phyloP scores from a whole-genome alignment of 2,797 vertebrate species.

The Avahi laniger region DNA sequence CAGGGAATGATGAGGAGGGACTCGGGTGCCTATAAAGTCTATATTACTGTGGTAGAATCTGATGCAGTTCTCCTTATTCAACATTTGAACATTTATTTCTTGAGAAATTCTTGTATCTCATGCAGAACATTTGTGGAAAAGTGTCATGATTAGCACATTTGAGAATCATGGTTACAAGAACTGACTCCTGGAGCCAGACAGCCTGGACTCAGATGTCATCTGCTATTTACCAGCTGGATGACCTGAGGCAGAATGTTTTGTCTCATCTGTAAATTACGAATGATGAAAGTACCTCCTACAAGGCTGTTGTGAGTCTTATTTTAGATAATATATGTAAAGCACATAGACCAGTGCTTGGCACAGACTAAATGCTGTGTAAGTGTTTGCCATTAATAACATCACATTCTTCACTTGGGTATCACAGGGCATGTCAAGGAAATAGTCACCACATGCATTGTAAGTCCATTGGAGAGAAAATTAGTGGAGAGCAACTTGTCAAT shows the following conservation, averaged over 20 bases:
- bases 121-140: background rate
- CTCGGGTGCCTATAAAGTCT: background rate
- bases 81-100: background rate
- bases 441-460: background rate
- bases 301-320: background rate
- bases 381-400: constrained; percentile 50
- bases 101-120: background rate
- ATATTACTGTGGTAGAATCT: background rate
- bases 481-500: background rate
- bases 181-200: background rate
- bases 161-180: background rate
- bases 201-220: background rate
- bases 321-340: constrained; percentile 45
- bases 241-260: background rate
- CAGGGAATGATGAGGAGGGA: background rate
- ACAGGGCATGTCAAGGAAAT: constrained; percentile 11
- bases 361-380: background rate
- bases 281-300: background rate
- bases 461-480: background rate
- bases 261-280: background rate
- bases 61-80: background rate
- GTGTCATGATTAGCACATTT: background rate
- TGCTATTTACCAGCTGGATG: constrained; percentile 8
- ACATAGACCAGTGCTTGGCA: background rate
- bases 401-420: constrained; percentile 24